Evolutionary conservation across 1,140 invertebrate genomes (phyloP).

Genomic region (Eumaeus atala): DNA sequence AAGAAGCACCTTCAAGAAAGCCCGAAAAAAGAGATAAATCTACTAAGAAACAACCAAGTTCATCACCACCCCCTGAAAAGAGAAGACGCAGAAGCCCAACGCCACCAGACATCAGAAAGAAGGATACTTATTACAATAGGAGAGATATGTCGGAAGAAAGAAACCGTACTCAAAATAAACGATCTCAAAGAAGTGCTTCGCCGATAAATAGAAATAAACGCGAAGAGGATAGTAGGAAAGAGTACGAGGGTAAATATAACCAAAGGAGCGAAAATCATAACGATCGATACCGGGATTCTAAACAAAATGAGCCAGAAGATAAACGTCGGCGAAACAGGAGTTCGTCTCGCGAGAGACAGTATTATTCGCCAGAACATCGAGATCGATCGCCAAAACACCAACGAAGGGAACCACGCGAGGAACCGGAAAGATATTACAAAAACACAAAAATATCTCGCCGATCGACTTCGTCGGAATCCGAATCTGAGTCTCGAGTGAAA

Average conservation of each 20-base stretch:
- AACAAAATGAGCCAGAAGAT: conserved; percentile 22
- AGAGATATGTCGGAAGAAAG: conserved; percentile 39
- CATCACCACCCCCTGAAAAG: conserved; percentile 51
- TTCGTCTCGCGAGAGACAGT: conserved; percentile 33
- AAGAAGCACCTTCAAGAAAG: conserved; percentile 31
- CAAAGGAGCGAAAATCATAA: conserved; percentile 33
- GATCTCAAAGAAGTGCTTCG: conserved; percentile 35
- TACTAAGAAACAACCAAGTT: conserved; percentile 28
- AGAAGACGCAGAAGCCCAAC: conserved; percentile 43
- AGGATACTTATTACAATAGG: conserved; percentile 36
- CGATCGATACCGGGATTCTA: conserved; percentile 32
- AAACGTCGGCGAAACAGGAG: conserved; percentile 40
- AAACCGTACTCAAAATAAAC: conserved; percentile 23
- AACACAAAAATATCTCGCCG: conserved; percentile 27
- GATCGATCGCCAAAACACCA: conserved; percentile 37
- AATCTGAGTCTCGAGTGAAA: conserved; percentile 35
- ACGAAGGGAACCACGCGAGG: conserved; percentile 29
- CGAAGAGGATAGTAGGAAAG: conserved; percentile 29
- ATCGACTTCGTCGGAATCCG: conserved; percentile 39
- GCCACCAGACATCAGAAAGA: conserved; percentile 33
- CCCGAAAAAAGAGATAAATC: conserved; percentile 38
- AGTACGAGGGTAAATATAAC: conserved; percentile 36
- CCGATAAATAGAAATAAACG: conserved; percentile 37
- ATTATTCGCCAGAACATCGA: conserved; percentile 36
- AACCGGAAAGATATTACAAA: conserved; percentile 44